These are phyloP conservation scores for Bufotes viridis DNA, from an alignment of 2,797 vertebrate genomes.

Conservation along the genomic window DNA sequence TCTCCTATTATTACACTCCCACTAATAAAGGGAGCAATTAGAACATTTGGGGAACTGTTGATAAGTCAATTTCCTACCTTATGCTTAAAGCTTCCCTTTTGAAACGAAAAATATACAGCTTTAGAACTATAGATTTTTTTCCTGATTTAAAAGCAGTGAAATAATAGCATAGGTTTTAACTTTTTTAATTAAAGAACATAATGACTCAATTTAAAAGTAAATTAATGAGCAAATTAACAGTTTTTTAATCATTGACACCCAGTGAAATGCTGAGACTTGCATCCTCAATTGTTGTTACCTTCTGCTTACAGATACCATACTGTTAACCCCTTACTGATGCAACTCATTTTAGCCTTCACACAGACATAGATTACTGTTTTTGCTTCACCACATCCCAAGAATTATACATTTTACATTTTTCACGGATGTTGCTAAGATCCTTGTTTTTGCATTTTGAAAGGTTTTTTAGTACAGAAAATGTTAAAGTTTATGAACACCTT, in stretches of 20 bases:
- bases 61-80: not conserved
- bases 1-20: not conserved
- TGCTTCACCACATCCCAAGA: no score
- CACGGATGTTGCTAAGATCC: no score
- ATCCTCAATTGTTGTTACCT: not conserved
- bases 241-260: not conserved
- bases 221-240: constrained; percentile 17
- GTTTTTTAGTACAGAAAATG: no score
- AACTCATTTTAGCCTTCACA: not conserved
- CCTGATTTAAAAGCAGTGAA: not conserved
- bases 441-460: no score
- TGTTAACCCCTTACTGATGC: not conserved
- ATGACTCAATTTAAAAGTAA: constrained; percentile 5
- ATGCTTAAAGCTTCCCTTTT: not conserved
- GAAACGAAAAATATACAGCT: not conserved
- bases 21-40: not conserved
- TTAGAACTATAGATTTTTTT: not conserved
- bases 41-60: not conserved
- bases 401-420: no score
- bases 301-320: not conserved
- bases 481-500: no score
- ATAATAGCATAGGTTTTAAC: not conserved
- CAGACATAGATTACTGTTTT: no score
- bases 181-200: constrained; percentile 22
- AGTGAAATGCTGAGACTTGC: not conserved